Conservation (phyloP, 1,140 invertebrate genomes). For the Euura lappo region DNA sequence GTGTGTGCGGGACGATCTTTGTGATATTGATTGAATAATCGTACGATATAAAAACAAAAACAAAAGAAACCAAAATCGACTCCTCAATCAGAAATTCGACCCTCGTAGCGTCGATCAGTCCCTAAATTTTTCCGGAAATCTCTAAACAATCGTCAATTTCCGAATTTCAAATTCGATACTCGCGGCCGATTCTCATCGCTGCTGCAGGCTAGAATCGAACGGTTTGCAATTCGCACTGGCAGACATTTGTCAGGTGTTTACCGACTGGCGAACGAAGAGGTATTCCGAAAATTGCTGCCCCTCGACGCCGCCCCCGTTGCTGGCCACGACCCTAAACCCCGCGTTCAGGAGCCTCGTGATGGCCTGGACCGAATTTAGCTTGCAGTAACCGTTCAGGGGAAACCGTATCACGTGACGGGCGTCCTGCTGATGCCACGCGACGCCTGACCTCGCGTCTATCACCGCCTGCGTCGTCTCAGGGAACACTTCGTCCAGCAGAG, state of each 20-base stretch:
- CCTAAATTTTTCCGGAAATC: too few relatives aligned
- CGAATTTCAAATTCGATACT: too few relatives aligned
- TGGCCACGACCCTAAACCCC: constrained; percentile 81
- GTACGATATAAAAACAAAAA: too few relatives aligned
- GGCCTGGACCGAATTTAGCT: constrained; percentile 89
- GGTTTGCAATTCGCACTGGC: constrained; percentile 17
- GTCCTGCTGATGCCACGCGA: constrained; percentile 85
- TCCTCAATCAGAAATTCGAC: too few relatives aligned
- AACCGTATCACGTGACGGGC: constrained; percentile 86
- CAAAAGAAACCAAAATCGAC: too few relatives aligned
- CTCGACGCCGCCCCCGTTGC: constrained; percentile 87
- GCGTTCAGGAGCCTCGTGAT: constrained; percentile 87
- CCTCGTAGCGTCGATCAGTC: too few relatives aligned
- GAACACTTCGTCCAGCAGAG: constrained; percentile 83
- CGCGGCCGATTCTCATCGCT: neutral
- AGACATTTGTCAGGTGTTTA: constrained; percentile 47
- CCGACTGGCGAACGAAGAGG: constrained; percentile 75
- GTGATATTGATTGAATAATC: too few relatives aligned
- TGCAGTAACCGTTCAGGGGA: constrained; percentile 91
- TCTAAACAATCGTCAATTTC: too few relatives aligned
- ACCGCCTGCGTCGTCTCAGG: constrained; percentile 87
- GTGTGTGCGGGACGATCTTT: too few relatives aligned
- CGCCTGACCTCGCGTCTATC: constrained; percentile 80
- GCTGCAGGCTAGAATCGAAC: neutral
- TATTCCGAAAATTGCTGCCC: constrained; percentile 94